Base-by-base conservation (phyloP, 1,140 invertebrate species). In the Littorina saxatilis region DNA sequence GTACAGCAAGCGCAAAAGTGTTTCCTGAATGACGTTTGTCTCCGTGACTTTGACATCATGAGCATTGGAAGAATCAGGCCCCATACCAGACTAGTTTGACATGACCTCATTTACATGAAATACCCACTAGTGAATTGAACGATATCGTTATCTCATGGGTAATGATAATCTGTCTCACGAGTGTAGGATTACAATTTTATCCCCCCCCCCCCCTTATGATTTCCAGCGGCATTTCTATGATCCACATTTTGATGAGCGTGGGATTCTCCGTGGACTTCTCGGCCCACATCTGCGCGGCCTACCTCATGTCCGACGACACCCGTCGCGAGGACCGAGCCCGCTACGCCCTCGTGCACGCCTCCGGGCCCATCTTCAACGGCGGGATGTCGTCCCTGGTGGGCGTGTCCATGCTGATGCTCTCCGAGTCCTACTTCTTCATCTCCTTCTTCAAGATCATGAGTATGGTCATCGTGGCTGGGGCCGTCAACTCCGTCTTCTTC, bases 391-490 rank as follows among this genome's bases (percentile, higher is more conserved):
- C 98, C 0, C 97, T 99, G 35, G 92, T 99, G 0, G 98, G 98
- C 58, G 96, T 99, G 7, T 92, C 97, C 0, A 96, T 98, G 0
- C 92, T 99, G 0, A 93, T 97, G 1, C 93, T 98, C 52, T 97
- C 98, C 0, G 96, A 97, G 74, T 99, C 97, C 83, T 99, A 99
- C 89, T 98, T 99, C 70, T 99, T 99, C 91, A 94, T 97, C n/a
- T 98, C 98, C 0, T 99, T 99, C 94, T 99, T 99, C 93, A 99
- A 99, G 93, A 98, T 99, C 94, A 97, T 99, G 27, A 98, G 98
- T 91, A 93, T 99, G 80, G 97, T 99, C 0, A 98, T 99, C 82
- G 96, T 98, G 88, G 96, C 99, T 84, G 98, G 98, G 55, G 96
- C 98, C 2, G 94, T 99, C 93, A 98, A 99, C 89, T 97, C 98